Conservation (phyloP, 2,113 vertebrate genomes). For the Lasiurus borealis region DNA sequence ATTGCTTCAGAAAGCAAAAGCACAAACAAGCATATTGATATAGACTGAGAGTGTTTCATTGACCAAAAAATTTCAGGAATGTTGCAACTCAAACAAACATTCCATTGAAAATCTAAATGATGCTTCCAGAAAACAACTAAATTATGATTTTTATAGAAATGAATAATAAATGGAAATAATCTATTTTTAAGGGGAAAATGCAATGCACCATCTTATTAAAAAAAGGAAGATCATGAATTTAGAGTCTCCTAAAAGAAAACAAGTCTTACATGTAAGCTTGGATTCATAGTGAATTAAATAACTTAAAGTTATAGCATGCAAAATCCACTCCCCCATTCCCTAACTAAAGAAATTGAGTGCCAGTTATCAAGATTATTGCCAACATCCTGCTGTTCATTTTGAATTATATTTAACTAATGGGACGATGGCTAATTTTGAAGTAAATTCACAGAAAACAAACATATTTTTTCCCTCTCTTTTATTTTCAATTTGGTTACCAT, state of each 20-base stretch:
- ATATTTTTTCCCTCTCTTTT: background rate
- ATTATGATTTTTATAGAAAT: constrained; percentile 35
- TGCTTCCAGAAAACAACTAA: constrained; percentile 47
- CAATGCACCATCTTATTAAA: background rate
- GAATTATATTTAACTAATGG: background rate
- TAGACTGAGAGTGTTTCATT: constrained; percentile 43
- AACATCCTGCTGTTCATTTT: constrained; percentile 55
- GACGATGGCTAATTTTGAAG: constrained; percentile 34
- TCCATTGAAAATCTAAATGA: constrained; percentile 45
- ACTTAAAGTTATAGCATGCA: constrained; percentile 1
- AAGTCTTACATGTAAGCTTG: background rate
- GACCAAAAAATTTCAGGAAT: constrained; percentile 58
- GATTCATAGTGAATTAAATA: constrained; percentile 45
- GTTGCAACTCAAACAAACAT: constrained; percentile 54
- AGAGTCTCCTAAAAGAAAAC: constrained; percentile 49
- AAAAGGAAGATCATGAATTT: constrained; percentile 12
- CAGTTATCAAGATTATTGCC: constrained; percentile 7
- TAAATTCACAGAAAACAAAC: background rate
- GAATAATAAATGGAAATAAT: constrained; percentile 36
- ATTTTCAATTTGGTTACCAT: background rate
- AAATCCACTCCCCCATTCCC: background rate
- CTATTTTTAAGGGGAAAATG: background rate
- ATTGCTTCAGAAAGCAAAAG: constrained; percentile 57
- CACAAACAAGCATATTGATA: constrained; percentile 11
- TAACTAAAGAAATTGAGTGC: background rate